These are phyloP conservation scores for Hydractinia symbiolongicarpus DNA, from an alignment of 30 jellyfish, hydroid and myxozoan species.

Conservation along the genomic window DNA sequence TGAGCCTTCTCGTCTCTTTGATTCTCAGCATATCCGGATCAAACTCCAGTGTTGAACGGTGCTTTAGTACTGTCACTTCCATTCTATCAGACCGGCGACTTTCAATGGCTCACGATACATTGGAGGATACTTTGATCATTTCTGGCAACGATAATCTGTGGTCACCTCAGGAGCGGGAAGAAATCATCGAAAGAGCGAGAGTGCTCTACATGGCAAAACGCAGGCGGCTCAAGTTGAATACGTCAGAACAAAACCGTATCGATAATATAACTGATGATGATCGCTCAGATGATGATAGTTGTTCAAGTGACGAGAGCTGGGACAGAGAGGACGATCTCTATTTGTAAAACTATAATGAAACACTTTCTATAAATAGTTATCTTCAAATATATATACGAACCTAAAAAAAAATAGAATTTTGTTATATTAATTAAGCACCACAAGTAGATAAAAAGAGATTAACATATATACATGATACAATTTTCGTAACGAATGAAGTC, in stretches of 20 bases:
- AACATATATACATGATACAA: too few species aligned
- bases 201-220: slow-evolving; percentile 7
- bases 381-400: too few species aligned
- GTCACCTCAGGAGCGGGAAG: slow-evolving; percentile 18
- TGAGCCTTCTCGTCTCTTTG: slow-evolving; percentile 12
- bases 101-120: slow-evolving; percentile 13
- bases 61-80: slow-evolving; percentile 41
- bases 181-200: slow-evolving; percentile 4
- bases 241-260: not conserved
- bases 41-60: slow-evolving; percentile 43
- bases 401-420: too few species aligned
- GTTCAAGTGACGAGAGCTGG: slow-evolving; percentile 3
- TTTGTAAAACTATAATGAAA: not conserved
- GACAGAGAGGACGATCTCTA: slow-evolving; percentile 12
- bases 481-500: too few species aligned
- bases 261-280: not conserved
- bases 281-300: not conserved
- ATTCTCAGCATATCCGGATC: slow-evolving; percentile 9
- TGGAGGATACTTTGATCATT: not conserved
- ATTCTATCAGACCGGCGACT: slow-evolving; percentile 39
- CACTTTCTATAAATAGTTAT: too few species aligned
- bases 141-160: slow-evolving; percentile 36
- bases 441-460: too few species aligned
- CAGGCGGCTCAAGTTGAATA: not conserved
- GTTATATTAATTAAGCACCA: too few species aligned